Conservation (phyloP, 92 coral and sea anemone species). For the Phenganax marumi region DNA sequence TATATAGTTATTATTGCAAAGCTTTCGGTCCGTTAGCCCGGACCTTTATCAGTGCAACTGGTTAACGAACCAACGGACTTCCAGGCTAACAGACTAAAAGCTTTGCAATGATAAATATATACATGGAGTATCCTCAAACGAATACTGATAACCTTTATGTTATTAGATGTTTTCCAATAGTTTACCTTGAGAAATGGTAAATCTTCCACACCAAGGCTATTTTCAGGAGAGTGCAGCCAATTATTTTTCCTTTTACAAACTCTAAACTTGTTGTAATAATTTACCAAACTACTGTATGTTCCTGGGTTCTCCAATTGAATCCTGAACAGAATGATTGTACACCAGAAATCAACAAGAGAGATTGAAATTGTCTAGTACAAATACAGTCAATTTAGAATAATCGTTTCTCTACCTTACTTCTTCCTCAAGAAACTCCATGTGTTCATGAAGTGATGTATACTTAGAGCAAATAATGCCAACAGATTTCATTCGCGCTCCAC, state of each 20-base stretch:
- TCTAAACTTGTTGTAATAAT: constrained; percentile 78
- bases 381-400: background rate
- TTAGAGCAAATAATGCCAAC: constrained; percentile 96
- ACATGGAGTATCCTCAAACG: too few relatives aligned
- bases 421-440: constrained; percentile 89
- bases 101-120: too few relatives aligned
- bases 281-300: constrained; percentile 68
- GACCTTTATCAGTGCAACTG: too few relatives aligned
- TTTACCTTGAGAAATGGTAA: constrained; percentile 87
- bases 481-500: constrained; percentile 99
- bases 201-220: constrained; percentile 86
- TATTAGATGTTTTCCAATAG: background rate
- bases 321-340: constrained; percentile 37
- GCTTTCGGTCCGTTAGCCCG: too few relatives aligned
- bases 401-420: constrained; percentile 73
- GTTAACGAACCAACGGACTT: too few relatives aligned
- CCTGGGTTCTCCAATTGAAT: constrained; percentile 90
- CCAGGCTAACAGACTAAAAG: too few relatives aligned
- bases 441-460: constrained; percentile 95
- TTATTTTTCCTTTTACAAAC: constrained; percentile 85
- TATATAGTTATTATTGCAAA: too few relatives aligned
- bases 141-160: background rate
- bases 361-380: background rate
- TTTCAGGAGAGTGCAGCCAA: constrained; percentile 75
- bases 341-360: background rate